A percentile compares a stretch with the other conserved stretches of the same genome.
These are phyloP conservation scores for Patella vulgata DNA, from an alignment of 1,140 invertebrate species.

Conservation along the genomic window DNA sequence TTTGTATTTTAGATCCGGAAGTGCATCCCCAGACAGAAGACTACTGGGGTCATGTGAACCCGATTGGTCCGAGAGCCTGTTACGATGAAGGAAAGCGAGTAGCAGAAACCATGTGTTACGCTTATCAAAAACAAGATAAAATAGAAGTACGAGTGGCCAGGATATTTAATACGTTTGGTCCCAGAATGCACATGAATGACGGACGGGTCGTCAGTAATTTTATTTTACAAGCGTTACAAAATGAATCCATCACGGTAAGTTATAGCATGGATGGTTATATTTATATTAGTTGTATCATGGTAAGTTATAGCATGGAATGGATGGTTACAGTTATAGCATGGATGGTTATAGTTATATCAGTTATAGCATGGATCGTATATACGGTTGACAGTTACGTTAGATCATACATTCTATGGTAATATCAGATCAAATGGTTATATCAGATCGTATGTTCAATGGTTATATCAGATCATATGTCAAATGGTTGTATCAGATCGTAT, in stretches of 20 bases:
- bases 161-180: conserved; percentile 99
- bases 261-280: neutral
- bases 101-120: conserved; percentile 95
- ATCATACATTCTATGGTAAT: too few species aligned
- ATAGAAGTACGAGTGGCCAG: conserved; percentile 94
- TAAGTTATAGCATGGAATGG: neutral
- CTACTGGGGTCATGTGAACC: conserved; percentile 99
- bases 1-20: conserved; percentile 56
- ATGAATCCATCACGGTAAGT: conserved; percentile 91
- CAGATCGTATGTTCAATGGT: too few species aligned
- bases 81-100: conserved; percentile 99
- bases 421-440: too few species aligned
- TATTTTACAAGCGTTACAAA: conserved; percentile 94
- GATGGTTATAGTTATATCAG: too few species aligned
- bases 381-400: too few species aligned
- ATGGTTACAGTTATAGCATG: neutral
- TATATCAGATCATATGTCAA: too few species aligned
- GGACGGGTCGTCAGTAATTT: conserved; percentile 99
- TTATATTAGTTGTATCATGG: neutral
- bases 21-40: conserved; percentile 64
- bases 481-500: too few species aligned
- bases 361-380: too few species aligned
- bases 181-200: conserved; percentile 99
- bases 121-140: conserved; percentile 96
- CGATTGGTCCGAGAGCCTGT: conserved; percentile 94